Percentiles rank a stretch among this genome's conserved stretches.
phyloP scores from a whole-genome alignment of 2,888 invertebrate species.

The Chloroclysta siterata region DNA sequence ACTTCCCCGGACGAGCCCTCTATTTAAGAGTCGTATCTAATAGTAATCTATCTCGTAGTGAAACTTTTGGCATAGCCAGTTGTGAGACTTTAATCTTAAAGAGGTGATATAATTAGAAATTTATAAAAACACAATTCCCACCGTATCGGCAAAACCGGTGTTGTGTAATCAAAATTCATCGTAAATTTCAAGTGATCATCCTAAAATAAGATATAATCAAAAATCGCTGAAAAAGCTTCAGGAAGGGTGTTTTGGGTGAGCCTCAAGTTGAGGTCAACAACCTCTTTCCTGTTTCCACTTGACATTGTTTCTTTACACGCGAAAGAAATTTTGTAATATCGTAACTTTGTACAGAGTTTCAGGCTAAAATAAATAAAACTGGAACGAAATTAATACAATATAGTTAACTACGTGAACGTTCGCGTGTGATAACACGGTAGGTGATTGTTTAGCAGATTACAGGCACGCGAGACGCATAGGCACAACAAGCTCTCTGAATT shows the following conservation, averaged over 20 bases:
- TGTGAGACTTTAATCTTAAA: too few relatives aligned
- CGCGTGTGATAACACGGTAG: slow-evolving; percentile 54
- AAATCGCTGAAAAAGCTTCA: slow-evolving; percentile 23
- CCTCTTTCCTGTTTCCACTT: slow-evolving; percentile 21
- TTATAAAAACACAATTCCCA: too few relatives aligned
- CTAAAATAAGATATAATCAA: slow-evolving; percentile 13
- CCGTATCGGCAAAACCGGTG: background rate
- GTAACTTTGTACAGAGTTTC: slow-evolving; percentile 10
- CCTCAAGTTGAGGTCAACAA: slow-evolving; percentile 25
- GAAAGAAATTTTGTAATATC: slow-evolving; percentile 2
- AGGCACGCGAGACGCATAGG: slow-evolving; percentile 57
- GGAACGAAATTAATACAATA: slow-evolving; percentile 30
- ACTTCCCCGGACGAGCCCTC: too few relatives aligned
- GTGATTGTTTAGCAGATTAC: slow-evolving; percentile 38
- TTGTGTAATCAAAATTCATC: background rate
- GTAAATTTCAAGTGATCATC: slow-evolving; percentile 6
- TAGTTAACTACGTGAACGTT: slow-evolving; percentile 33
- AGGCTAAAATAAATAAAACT: slow-evolving; percentile 21
- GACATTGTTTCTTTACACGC: slow-evolving; percentile 22
- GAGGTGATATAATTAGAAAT: too few relatives aligned
- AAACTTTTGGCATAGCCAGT: too few relatives aligned
- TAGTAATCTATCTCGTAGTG: too few relatives aligned
- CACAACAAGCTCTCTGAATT: slow-evolving; percentile 11
- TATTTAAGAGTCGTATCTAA: too few relatives aligned
- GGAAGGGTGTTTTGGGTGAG: slow-evolving; percentile 15